A percentile compares a stretch with the other conserved stretches of the same genome.
These are phyloP conservation scores for Trichogramma evanescens DNA, from an alignment of 2,888 invertebrate species.

Conservation along the genomic window DNA sequence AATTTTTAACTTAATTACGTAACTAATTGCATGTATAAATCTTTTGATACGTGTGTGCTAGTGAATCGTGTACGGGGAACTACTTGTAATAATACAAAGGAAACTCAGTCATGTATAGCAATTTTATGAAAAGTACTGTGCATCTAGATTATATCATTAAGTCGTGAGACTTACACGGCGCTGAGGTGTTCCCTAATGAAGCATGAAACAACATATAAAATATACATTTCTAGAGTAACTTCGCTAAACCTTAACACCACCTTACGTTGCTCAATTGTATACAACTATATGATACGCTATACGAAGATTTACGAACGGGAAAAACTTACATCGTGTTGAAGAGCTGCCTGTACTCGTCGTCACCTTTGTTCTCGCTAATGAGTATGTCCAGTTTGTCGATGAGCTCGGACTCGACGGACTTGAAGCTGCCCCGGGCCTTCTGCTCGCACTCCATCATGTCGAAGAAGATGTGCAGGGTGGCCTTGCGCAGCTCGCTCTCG, in stretches of 20 bases:
- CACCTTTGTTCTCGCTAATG: constrained; percentile 89
- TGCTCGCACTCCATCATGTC: constrained; percentile 94
- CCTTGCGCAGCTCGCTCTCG: constrained; percentile 75
- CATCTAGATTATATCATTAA: background rate
- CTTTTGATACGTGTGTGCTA: background rate
- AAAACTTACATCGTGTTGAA: constrained; percentile 89
- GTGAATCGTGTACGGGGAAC: no score
- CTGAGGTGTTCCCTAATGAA: constrained; percentile 78
- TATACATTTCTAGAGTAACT: background rate
- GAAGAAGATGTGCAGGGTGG: constrained; percentile 86
- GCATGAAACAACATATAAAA: constrained; percentile 32
- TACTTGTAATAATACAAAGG: no score
- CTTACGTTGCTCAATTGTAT: no score
- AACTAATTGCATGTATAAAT: background rate
- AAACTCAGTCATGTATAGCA: no score
- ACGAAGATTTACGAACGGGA: background rate
- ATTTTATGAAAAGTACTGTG: no score
- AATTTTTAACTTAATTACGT: background rate
- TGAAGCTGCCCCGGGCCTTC: constrained; percentile 74
- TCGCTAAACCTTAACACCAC: no score
- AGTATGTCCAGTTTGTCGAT: constrained; percentile 90
- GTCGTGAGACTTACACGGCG: constrained; percentile 73
- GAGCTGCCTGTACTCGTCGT: constrained; percentile 85
- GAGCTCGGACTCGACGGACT: constrained; percentile 85
- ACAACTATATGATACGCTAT: background rate